These are phyloP conservation scores for Amiota minor DNA, from an alignment of 2,888 invertebrate genomes.

Conservation along the genomic window DNA sequence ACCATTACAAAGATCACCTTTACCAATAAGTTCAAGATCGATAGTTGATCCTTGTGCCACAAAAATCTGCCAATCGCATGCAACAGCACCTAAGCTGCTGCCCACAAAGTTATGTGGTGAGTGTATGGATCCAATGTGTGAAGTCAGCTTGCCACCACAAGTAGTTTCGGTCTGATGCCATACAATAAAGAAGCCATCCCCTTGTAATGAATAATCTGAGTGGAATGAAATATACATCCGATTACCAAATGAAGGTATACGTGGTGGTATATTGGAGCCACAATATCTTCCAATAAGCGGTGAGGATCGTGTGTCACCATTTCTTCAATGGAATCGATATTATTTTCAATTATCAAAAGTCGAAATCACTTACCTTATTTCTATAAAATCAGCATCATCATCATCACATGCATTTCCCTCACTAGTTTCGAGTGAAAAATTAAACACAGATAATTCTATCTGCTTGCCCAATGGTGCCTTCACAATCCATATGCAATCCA, in stretches of 20 bases:
- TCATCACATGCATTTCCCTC: conserved; percentile 75
- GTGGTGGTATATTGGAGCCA: conserved; percentile 78
- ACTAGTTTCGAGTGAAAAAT: conserved; percentile 79
- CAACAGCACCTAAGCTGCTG: conserved; percentile 79
- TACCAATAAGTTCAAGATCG: conserved; percentile 77
- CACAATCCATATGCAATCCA: conserved; percentile 87
- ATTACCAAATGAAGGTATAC: conserved; percentile 84
- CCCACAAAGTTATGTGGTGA: conserved; percentile 88
- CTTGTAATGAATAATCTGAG: conserved; percentile 79
- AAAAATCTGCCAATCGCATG: conserved; percentile 87
- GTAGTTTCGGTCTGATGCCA: conserved; percentile 81
- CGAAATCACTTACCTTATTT: conserved; percentile 77
- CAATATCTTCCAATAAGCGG: conserved; percentile 89
- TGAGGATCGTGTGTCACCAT: conserved; percentile 82
- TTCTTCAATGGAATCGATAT: conserved; percentile 75
- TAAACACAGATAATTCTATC: conserved; percentile 80
- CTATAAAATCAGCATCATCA: conserved; percentile 84
- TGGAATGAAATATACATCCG: conserved; percentile 83
- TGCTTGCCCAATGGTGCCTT: conserved; percentile 82
- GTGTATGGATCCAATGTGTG: conserved; percentile 82
- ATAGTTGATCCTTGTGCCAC: conserved; percentile 83
- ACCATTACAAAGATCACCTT: conserved; percentile 75
- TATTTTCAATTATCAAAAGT: neutral
- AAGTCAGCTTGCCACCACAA: conserved; percentile 87
- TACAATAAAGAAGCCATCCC: conserved; percentile 81